Base-by-base conservation (phyloP, 2,888 invertebrate species). In the Campoletis raptor region DNA sequence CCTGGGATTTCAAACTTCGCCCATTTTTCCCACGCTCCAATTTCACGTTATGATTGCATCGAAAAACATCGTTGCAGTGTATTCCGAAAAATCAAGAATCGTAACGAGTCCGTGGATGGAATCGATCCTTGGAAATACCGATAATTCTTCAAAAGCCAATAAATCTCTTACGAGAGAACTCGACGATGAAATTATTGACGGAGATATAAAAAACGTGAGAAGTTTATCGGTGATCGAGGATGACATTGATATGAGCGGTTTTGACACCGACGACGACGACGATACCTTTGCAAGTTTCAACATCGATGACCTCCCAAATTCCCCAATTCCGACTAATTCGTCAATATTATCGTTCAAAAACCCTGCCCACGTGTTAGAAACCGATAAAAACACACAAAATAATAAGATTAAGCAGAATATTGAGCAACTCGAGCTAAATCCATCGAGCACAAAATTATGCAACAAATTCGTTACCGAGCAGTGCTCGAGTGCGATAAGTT, bases 1-100 rank as follows among this genome's bases (percentile, higher is more conserved):
- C 12, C 80, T 94, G 64, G 91, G 86, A n/a, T 91, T 89, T 15
- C 89, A 88, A 40, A 88, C 89, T 0, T 87, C 89, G 0, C 83
- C 82, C 64, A 80, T 66, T 15, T 79, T 88, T 37, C 36, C 85
- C 15, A 85, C 86, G 0, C 90, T 89, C 24, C 92, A 92, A 54
- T 91, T 89, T 88, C 92, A 91, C 78, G 88, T 94, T 72, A 89
- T 94, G 85, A 92, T 94, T 40, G 91, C 93, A 9, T 87, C 90
- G 0, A 91, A 91, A 12, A 93, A 92, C 88, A 88, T 94, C 36
- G 79, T 94, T 48, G 92, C 91, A 18, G 91, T 94, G 76, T 94
- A 94, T 84, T 91, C 92, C 2, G 90, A 91, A 18, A 91, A 91
- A 72, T 90, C 89, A 12, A 90, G 90, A 40, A 82, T 93, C 52